Evolutionary conservation across 2,113 vertebrate species (phyloP).

Genomic region (Aegithalos caudatus): DNA sequence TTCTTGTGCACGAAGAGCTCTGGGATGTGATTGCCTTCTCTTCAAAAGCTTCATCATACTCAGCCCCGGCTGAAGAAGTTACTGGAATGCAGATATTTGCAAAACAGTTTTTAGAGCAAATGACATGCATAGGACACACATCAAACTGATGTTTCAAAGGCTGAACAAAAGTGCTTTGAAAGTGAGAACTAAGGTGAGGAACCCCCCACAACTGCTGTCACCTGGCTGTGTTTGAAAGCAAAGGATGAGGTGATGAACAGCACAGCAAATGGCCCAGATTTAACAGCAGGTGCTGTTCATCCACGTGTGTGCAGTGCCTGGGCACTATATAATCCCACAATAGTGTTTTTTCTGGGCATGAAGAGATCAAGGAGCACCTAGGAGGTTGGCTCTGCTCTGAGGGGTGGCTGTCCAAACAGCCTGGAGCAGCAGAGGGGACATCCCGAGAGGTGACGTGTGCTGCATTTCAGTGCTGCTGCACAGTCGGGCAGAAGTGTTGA

Average conservation of each 20-base stretch:
- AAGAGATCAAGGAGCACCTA: background rate
- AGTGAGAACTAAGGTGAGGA: background rate
- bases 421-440: too few species aligned
- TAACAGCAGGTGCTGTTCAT: background rate
- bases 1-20: background rate
- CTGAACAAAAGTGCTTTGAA: background rate
- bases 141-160: background rate
- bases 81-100: background rate
- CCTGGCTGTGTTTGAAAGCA: background rate
- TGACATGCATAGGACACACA: fast-evolving
- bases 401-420: background rate
- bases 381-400: background rate
- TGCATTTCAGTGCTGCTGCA: background rate
- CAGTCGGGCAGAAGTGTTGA: background rate
- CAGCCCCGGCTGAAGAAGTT: background rate
- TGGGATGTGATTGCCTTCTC: background rate
- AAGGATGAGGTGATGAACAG: background rate
- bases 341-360: background rate
- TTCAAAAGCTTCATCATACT: background rate
- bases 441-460: fast-evolving
- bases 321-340: fast-evolving
- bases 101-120: background rate
- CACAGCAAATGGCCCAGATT: background rate
- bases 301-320: fast-evolving
- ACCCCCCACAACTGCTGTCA: background rate